Base-by-base conservation (phyloP, 2,888 invertebrate genomes). In the Drosophila dives region DNA sequence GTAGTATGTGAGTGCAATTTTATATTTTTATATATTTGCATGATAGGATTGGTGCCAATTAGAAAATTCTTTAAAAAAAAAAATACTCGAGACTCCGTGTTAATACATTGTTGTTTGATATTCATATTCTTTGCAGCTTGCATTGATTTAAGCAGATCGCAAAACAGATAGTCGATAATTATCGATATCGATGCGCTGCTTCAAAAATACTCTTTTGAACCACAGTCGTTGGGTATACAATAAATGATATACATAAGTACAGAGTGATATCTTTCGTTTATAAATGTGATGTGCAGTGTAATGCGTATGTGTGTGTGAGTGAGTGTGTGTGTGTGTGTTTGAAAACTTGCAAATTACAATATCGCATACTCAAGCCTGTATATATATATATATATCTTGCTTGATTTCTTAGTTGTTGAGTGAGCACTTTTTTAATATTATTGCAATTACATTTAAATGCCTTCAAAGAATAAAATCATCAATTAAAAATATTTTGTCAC, bases 41-140 rank as follows among this genome's bases (percentile, higher is more conserved):
- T 26, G 29, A 61, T 75, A 42, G 55, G 40, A 64, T 70, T 62
- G 53, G 32, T 70, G 76, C 50, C 68, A 42, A 69, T 74, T 60
- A 10, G 36, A 51, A 50, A 71, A 65, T 58, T 73, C 83, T 77
- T 85, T n/a, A n/a, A n/a, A 69, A 59, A 72, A 74, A 79, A 62
- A 84, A 86, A 84, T 86, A 88, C 86, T 88, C 89, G 86, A 86
- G 86, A 88, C 86, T 86, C 86, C 76, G 75, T 80, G 58, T 62
- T 85, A 82, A 86, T 86, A 82, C 82, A 80, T 75, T 65, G 45
- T 65, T 40, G 29, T 56, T 68, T 79, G 80, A 83, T 78, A 80
- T 86, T 86, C 78, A 50, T 78, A 50, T 60, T 70, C 49, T 42
- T 75, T 53, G 60, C 61, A 71, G 62, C 33, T 80, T 81, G 64